A percentile compares a stretch with the other conserved stretches of the same genome.
Conservation (phyloP, 2,888 invertebrate species). For the Ligdia adustata region DNA sequence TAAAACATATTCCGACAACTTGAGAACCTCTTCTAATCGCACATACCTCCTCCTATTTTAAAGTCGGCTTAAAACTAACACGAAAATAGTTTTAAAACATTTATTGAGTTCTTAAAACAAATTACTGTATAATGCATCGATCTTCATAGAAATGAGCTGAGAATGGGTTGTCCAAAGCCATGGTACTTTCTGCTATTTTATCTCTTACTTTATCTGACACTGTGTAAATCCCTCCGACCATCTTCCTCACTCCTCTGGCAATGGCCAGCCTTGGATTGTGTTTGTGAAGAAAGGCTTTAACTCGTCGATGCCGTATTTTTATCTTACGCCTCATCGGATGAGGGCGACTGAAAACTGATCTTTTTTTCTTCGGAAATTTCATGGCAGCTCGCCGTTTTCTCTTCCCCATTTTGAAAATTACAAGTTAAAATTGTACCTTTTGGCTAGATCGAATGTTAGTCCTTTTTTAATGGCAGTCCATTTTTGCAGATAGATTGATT, state of each 20-base stretch:
- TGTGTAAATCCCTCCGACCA: conserved; percentile 60
- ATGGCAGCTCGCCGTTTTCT: conserved; percentile 36
- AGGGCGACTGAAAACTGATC: conserved; percentile 64
- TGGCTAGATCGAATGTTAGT: conserved; percentile 5
- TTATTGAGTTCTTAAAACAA: conserved; percentile 4
- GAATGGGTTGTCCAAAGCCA: conserved; percentile 63
- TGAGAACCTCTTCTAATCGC: too few relatives aligned
- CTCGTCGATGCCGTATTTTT: conserved; percentile 52
- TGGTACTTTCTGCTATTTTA: conserved; percentile 61
- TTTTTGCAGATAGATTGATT: conserved; percentile 21
- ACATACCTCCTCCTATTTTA: too few relatives aligned
- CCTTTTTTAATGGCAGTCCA: conserved; percentile 3
- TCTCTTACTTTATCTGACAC: conserved; percentile 65
- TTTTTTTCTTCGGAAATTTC: conserved; percentile 57
- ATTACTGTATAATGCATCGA: conserved; percentile 58
- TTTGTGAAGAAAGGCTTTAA: conserved; percentile 62
- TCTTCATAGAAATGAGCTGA: conserved; percentile 68
- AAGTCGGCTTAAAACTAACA: too few relatives aligned
- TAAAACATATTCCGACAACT: too few relatives aligned
- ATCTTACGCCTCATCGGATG: conserved; percentile 65
- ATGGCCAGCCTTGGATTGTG: conserved; percentile 55
- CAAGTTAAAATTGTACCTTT: background rate
- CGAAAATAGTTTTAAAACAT: conserved; percentile 11
- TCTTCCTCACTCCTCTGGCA: conserved; percentile 49
- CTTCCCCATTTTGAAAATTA: conserved; percentile 53